A percentile compares a stretch with the other conserved stretches of the same genome.
These are phyloP conservation scores for Harmothoe impar DNA, from an alignment of 2,888 invertebrate genomes.

Conservation along the genomic window DNA sequence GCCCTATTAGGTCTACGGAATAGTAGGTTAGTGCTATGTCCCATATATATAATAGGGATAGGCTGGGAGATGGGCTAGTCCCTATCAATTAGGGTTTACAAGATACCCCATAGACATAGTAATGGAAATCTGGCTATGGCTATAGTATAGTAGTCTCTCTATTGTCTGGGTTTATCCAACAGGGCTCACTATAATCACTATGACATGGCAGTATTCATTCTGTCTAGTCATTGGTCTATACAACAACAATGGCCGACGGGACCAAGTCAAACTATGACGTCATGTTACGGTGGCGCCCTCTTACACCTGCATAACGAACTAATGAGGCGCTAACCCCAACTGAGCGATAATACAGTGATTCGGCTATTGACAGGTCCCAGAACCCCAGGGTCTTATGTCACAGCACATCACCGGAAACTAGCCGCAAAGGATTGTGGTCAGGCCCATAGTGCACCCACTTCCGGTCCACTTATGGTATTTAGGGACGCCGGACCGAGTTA, in stretches of 20 bases:
- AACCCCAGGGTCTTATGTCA: not conserved
- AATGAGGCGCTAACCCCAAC: not conserved
- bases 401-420: not conserved
- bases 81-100: too few species aligned
- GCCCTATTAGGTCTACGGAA: too few species aligned
- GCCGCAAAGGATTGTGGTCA: not conserved
- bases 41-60: too few species aligned
- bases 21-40: too few species aligned
- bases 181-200: too few species aligned
- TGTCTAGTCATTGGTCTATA: too few species aligned
- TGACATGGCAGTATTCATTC: too few species aligned
- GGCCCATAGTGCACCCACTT: slow-evolving; percentile 25
- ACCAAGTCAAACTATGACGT: slow-evolving; percentile 24
- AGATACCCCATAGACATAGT: too few species aligned
- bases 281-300: not conserved
- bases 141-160: too few species aligned
- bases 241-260: not conserved
- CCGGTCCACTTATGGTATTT: slow-evolving; percentile 8
- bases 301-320: not conserved
- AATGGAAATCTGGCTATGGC: too few species aligned
- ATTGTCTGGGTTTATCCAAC: too few species aligned
- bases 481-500: not conserved
- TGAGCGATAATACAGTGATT: slow-evolving; percentile 31
- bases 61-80: too few species aligned
- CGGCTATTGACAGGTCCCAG: not conserved